Evolutionary conservation across 92 coral and sea anemone species (phyloP).

Genomic region (Porites evermanni): DNA sequence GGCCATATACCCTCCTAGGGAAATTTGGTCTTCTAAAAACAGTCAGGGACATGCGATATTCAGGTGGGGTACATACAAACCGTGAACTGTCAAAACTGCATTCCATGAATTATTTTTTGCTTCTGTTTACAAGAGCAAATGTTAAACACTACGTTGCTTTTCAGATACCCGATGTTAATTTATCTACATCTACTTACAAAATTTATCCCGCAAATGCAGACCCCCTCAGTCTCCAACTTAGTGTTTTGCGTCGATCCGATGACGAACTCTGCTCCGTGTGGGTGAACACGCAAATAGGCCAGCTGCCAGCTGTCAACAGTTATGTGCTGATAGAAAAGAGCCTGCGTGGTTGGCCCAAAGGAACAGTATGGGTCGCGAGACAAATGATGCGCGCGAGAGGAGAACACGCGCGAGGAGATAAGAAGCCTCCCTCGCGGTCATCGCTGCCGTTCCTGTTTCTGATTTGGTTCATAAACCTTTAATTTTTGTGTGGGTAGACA

Average conservation of each 20-base stretch:
- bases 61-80: conserved; percentile 8
- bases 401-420: no score
- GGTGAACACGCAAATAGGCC: conserved; percentile 5
- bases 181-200: conserved; percentile 15
- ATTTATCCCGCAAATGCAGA: background rate
- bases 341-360: no score
- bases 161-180: background rate
- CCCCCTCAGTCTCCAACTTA: no score
- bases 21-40: background rate
- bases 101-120: background rate
- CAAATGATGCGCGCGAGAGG: no score
- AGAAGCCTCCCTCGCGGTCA: no score
- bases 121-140: background rate
- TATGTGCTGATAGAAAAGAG: no score
- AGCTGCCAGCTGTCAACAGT: background rate
- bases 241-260: no score
- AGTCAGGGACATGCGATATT: background rate
- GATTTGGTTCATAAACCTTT: no score
- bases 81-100: background rate
- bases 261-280: conserved; percentile 2
- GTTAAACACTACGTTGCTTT: background rate
- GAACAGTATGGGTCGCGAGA: no score
- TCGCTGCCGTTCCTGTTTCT: no score
- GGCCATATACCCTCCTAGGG: background rate
- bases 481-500: no score